Evolutionary conservation across 2,797 vertebrate genomes (phyloP).

Genomic region (Periophthalmus magnuspinnatus): DNA sequence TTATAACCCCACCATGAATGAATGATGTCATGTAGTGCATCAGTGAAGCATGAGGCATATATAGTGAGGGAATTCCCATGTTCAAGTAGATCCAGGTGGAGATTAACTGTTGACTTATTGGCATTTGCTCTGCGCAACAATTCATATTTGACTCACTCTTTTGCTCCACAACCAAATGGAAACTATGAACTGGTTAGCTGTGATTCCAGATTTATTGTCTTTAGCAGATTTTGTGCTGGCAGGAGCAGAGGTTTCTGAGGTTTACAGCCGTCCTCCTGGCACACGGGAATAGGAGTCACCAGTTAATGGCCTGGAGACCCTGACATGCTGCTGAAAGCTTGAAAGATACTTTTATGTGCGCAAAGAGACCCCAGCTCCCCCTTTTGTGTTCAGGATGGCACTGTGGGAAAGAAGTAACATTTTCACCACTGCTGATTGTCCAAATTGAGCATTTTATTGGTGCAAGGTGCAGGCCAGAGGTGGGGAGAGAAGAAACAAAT

Average conservation of each 20-base stretch:
- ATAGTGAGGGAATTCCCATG: constrained; percentile 18
- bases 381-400: constrained; percentile 29
- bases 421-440: constrained; percentile 31
- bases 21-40: constrained; percentile 28
- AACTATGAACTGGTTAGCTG: constrained; percentile 48
- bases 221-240: constrained; percentile 22
- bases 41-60: constrained; percentile 9
- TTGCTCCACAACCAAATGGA: constrained; percentile 46
- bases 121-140: constrained; percentile 26
- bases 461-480: neutral
- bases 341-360: constrained; percentile 56
- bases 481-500: neutral
- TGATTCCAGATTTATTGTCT: constrained; percentile 52
- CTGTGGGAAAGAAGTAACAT: constrained; percentile 65
- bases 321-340: constrained; percentile 45
- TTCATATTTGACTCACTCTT: constrained; percentile 20
- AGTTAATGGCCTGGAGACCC: constrained; percentile 57
- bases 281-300: constrained; percentile 46
- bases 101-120: constrained; percentile 44
- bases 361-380: constrained; percentile 28
- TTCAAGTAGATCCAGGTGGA: constrained; percentile 25
- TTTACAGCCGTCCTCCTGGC: constrained; percentile 62
- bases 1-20: constrained; percentile 4
- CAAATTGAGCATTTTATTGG: constrained; percentile 14
- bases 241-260: constrained; percentile 35